Base-by-base conservation (phyloP, 2,888 invertebrate species). In the Macrosoma leucophasiata region DNA sequence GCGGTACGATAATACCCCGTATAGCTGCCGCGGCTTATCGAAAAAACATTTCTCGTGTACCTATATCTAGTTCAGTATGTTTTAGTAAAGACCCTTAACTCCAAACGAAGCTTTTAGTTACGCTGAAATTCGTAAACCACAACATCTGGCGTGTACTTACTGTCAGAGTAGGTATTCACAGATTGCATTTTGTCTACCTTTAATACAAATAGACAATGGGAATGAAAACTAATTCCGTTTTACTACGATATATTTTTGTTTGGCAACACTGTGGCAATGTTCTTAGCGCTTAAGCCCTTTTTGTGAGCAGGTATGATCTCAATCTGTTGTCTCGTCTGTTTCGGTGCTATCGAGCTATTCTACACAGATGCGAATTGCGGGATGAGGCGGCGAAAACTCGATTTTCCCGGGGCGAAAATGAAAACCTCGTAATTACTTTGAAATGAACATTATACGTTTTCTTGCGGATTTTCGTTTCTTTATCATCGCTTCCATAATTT, bases 281-380 rank as follows among this genome's bases (percentile, higher is more conserved):
- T 50, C 41, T 25, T 37, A 58, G 61, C 54, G 47, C 53, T 65
- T 78, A 52, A 21, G 59, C 59, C 62, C 55, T 75, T 74, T 57
- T 52, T 49, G 50, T 44, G 42, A 44, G 41, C 41, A 41, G 43
- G 50, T 49, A 50, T 54, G 54, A 62, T 65, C 78, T 72, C 79
- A 78, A 81, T 79, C 75, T 77, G 75, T 75, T 75, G 76, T 78
- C 71, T 68, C 69, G 59, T 62, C 69, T 66, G 66, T 62, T 67
- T 62, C 55, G 50, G 64, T 58, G 55, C 62, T 67, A 77, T 68
- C 62, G 60, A 66, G 73, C 68, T 64, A 69, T 78, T 81, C 55
- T 55, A 62, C 62, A 66, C 77, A 79, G 74, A 75, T 69, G 71
- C 62, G 70, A 62, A 71, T 66, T 68, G 69, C 60, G 67, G 61